These are phyloP conservation scores for Apoderus coryli DNA, from an alignment of 2,888 invertebrate species.

Conservation along the genomic window DNA sequence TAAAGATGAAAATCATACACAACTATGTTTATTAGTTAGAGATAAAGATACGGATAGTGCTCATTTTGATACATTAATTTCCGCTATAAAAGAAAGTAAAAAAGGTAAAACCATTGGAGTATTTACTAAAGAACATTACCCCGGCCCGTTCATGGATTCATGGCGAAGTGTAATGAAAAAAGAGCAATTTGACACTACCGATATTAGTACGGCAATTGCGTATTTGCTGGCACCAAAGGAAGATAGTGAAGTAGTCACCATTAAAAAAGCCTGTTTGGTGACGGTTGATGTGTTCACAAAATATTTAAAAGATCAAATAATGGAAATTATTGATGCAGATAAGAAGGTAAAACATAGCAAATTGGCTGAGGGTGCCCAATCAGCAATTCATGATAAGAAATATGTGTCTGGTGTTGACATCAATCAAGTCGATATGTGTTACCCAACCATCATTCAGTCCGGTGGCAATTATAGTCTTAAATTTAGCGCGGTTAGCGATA, in stretches of 20 bases:
- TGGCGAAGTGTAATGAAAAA: constrained; percentile 72
- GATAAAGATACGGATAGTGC: constrained; percentile 93
- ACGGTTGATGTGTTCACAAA: constrained; percentile 93
- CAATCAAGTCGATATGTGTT: constrained; percentile 89
- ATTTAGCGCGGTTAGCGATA: constrained; percentile 90
- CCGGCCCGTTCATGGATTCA: constrained; percentile 82
- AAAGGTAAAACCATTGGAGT: constrained; percentile 79
- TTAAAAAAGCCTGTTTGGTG: constrained; percentile 85
- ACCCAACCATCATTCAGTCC: constrained; percentile 97
- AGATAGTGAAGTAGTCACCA: constrained; percentile 74
- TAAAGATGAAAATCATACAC: constrained; percentile 68
- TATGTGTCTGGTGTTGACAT: constrained; percentile 84
- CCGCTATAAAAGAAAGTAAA: constrained; percentile 74
- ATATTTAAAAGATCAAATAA: constrained; percentile 92
- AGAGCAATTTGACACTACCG: constrained; percentile 65
- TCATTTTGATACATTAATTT: constrained; percentile 63
- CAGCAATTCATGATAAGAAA: constrained; percentile 88
- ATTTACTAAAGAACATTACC: constrained; percentile 86
- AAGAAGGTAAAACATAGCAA: constrained; percentile 96
- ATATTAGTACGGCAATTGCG: constrained; percentile 74
- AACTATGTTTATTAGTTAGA: constrained; percentile 71
- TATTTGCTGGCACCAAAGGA: constrained; percentile 90
- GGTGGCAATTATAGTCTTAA: constrained; percentile 92
- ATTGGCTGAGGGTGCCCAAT: constrained; percentile 87
- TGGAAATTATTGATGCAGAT: constrained; percentile 97